A percentile compares a stretch with the other conserved stretches of the same genome.
These are phyloP conservation scores for Exocentrus adspersus DNA, from an alignment of 2,888 invertebrate genomes.

Conservation along the genomic window DNA sequence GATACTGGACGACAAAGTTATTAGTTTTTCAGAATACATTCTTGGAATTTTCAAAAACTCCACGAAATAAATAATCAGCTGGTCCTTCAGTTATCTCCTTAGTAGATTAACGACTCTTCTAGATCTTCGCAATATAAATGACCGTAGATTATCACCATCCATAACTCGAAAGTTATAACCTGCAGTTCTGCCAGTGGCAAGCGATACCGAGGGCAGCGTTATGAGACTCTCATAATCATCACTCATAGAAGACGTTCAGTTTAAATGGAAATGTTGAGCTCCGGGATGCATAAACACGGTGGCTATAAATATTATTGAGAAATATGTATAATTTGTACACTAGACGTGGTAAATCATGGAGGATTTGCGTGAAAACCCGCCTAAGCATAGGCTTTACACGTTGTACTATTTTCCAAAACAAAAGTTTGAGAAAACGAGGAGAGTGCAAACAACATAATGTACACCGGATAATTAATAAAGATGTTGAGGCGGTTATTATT, in stretches of 20 bases:
- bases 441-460: background rate
- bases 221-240: conserved; percentile 27
- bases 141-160: background rate
- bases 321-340: conserved; percentile 38
- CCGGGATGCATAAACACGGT: conserved; percentile 35
- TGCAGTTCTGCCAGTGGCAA: conserved; percentile 3
- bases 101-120: no score
- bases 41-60: no score
- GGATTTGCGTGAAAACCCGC: conserved; percentile 22
- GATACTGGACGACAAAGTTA: no score
- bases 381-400: conserved; percentile 1
- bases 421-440: conserved; percentile 11
- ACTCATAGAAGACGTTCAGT: conserved; percentile 26
- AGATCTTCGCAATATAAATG: no score
- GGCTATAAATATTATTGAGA: conserved; percentile 40
- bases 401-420: conserved; percentile 20
- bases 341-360: conserved; percentile 26
- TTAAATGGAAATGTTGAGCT: conserved; percentile 29
- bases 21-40: no score
- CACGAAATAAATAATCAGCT: no score
- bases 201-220: conserved; percentile 10
- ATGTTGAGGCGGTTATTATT: background rate
- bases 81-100: no score
- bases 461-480: background rate
- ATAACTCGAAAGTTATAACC: background rate